These are phyloP conservation scores for Pogonognathellus flavescens DNA, from an alignment of 1,140 invertebrate species.

Conservation along the genomic window DNA sequence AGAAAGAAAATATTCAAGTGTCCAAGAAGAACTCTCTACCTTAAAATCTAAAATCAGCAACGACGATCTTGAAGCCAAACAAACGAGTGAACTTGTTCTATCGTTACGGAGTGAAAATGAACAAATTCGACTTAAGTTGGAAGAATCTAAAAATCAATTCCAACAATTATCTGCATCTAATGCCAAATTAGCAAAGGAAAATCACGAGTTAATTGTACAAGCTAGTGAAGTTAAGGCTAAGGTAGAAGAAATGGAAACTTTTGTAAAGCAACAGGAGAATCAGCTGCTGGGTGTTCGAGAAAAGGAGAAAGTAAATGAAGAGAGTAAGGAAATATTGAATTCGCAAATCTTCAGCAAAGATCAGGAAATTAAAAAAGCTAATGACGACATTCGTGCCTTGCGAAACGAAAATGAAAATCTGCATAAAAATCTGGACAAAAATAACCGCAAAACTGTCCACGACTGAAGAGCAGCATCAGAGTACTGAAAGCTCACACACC, in stretches of 20 bases:
- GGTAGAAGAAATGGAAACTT: too few species aligned
- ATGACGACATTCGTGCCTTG: not conserved
- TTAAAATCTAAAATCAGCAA: too few species aligned
- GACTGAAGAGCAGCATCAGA: not conserved
- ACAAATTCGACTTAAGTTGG: not conserved
- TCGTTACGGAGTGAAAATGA: not conserved
- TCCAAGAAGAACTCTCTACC: too few species aligned
- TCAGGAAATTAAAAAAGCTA: constrained; percentile 23
- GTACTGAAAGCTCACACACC: not conserved
- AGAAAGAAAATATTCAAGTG: not conserved
- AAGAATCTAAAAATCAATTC: not conserved
- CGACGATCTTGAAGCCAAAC: too few species aligned
- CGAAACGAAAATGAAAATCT: constrained; percentile 39
- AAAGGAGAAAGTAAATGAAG: not conserved
- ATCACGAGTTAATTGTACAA: not conserved
- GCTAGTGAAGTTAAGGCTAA: not conserved
- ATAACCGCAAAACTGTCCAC: not conserved
- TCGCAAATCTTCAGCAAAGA: constrained; percentile 32
- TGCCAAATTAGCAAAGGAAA: not conserved
- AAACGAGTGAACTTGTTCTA: not conserved
- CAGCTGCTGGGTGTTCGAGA: not conserved
- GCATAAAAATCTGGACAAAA: constrained; percentile 45
- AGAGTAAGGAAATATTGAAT: too few species aligned
- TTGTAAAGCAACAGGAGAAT: not conserved
- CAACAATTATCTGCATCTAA: not conserved